Conservation (phyloP, 1,140 invertebrate genomes). For the Lineus longissimus region DNA sequence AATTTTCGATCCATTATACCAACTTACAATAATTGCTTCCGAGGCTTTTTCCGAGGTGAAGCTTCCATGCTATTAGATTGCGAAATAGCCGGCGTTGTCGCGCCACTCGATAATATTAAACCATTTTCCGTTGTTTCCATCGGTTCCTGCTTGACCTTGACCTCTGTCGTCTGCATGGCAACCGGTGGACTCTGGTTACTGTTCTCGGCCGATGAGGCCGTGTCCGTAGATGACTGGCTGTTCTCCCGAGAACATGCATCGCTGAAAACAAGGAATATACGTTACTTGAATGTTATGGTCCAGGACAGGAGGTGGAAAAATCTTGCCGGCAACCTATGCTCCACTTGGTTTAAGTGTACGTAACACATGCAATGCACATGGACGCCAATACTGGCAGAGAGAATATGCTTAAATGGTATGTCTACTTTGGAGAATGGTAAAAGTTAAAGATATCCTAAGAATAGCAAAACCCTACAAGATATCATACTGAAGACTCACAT, state of each 20-base stretch:
- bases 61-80: conserved; percentile 58
- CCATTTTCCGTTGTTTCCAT: conserved; percentile 41
- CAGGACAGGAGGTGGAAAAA: not conserved
- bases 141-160: conserved; percentile 37
- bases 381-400: too few species aligned
- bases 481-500: not conserved
- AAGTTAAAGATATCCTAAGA: not conserved
- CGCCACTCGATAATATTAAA: conserved; percentile 11
- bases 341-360: not conserved
- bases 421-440: not conserved
- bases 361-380: not conserved
- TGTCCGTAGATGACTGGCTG: conserved; percentile 52
- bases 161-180: conserved; percentile 35
- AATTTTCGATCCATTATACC: too few species aligned
- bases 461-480: not conserved
- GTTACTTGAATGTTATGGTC: conserved; percentile 17
- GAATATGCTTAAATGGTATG: not conserved
- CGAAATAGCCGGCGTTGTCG: not conserved
- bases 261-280: not conserved
- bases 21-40: conserved; percentile 70
- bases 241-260: conserved; percentile 28
- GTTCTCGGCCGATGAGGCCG: conserved; percentile 46
- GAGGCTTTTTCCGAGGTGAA: conserved; percentile 70
- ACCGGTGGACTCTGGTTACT: conserved; percentile 34
- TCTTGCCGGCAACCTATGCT: too few species aligned